phyloP scores from a whole-genome alignment of 2,888 invertebrate species.

The Eulithis prunata region DNA sequence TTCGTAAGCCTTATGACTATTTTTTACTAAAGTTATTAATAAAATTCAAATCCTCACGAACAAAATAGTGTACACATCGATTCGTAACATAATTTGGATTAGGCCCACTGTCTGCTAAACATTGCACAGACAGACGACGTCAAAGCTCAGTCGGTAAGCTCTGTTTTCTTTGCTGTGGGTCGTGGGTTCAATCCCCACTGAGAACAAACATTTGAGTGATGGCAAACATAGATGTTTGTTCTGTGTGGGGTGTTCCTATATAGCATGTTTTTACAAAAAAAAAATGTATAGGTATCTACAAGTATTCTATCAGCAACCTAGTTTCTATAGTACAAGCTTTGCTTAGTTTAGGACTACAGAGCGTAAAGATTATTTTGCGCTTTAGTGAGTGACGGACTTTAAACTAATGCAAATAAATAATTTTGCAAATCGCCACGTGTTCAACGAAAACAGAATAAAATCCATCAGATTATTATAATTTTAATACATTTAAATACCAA shows the following conservation, averaged over 20 bases:
- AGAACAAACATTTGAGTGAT: too few species aligned
- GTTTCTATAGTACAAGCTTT: too few species aligned
- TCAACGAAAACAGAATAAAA: conserved; percentile 44
- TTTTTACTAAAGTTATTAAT: conserved; percentile 17
- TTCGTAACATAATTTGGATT: conserved; percentile 9
- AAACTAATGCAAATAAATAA: conserved; percentile 26
- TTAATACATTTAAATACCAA: conserved; percentile 50
- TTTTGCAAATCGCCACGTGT: conserved; percentile 41
- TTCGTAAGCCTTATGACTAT: conserved; percentile 8
- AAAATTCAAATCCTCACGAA: conserved; percentile 16
- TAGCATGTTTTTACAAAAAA: too few species aligned
- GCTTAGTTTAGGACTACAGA: too few species aligned
- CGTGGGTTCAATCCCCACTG: too few species aligned
- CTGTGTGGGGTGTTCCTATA: too few species aligned
- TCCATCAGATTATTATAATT: conserved; percentile 47
- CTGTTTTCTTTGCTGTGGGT: too few species aligned
- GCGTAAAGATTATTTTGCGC: background rate
- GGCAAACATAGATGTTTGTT: too few species aligned
- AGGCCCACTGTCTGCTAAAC: conserved; percentile 1
- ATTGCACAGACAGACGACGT: too few species aligned
- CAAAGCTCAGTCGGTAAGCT: too few species aligned
- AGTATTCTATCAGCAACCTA: too few species aligned
- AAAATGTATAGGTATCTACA: too few species aligned
- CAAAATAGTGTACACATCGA: conserved; percentile 14
- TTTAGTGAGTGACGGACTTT: background rate